Conservation (phyloP, 2,797 vertebrate species). For the Loriculus beryllinus region DNA sequence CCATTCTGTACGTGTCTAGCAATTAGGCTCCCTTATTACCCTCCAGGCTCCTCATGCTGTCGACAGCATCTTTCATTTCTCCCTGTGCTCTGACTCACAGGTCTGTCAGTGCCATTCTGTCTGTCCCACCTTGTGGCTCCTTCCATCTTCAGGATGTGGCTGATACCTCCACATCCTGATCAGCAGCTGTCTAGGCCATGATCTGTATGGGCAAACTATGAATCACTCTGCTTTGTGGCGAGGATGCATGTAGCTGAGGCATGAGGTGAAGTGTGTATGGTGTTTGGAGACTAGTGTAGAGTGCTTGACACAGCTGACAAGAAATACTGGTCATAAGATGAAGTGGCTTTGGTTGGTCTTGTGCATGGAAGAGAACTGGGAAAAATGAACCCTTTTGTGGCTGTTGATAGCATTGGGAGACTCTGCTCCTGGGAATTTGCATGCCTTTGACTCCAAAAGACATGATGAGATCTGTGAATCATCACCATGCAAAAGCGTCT, state of each 20-base stretch:
- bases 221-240: background rate
- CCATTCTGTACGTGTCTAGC: background rate
- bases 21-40: background rate
- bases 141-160: slow-evolving; percentile 35
- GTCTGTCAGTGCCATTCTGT: background rate
- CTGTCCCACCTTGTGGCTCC: background rate
- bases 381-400: background rate
- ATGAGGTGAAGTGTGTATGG: background rate
- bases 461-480: background rate
- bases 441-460: background rate
- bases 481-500: background rate
- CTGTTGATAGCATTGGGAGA: background rate
- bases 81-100: slow-evolving; percentile 11
- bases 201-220: background rate
- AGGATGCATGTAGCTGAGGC: background rate
- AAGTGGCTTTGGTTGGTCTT: background rate
- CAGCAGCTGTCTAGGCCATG: background rate
- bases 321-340: background rate
- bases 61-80: background rate
- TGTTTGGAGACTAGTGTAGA: background rate
- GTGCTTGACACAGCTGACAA: background rate
- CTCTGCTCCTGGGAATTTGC: background rate
- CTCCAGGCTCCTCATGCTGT: background rate
- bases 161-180: background rate
- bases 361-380: background rate